Evolutionary conservation across 1,140 invertebrate species (phyloP).

Genomic region (Philopotamus ludificatus): DNA sequence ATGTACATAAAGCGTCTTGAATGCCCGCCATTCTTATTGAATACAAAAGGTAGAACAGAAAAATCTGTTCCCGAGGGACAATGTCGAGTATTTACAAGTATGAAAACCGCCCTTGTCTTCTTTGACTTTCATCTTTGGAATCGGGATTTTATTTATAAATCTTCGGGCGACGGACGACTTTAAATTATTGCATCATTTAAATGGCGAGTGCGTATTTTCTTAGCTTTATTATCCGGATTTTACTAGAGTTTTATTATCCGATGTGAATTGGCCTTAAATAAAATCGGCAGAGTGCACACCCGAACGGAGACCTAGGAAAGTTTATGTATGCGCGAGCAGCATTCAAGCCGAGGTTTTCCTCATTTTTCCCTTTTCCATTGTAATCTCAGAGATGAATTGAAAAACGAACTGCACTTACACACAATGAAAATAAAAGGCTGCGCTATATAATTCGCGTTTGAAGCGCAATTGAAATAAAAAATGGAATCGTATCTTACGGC

Average conservation of each 20-base stretch:
- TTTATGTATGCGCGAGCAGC: background rate
- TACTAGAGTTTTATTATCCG: background rate
- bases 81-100: background rate
- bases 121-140: too few relatives aligned
- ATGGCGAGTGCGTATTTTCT: too few relatives aligned
- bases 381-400: conserved; percentile 10
- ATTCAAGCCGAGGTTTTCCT: conserved; percentile 1
- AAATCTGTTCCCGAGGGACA: background rate
- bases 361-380: conserved; percentile 1
- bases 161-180: too few relatives aligned
- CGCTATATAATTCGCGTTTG: too few relatives aligned
- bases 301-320: too few relatives aligned
- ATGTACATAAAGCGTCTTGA: background rate
- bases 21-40: background rate
- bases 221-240: too few relatives aligned
- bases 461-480: too few relatives aligned
- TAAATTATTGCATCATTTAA: too few relatives aligned
- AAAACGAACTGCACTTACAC: background rate
- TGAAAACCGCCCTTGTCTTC: background rate
- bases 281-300: background rate
- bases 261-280: background rate
- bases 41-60: background rate
- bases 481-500: too few relatives aligned
- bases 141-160: too few relatives aligned
- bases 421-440: background rate